A percentile compares a stretch with the other conserved stretches of the same genome.
phyloP scores from a whole-genome alignment of 2,113 vertebrate species.

The Hypanus sabinus region DNA sequence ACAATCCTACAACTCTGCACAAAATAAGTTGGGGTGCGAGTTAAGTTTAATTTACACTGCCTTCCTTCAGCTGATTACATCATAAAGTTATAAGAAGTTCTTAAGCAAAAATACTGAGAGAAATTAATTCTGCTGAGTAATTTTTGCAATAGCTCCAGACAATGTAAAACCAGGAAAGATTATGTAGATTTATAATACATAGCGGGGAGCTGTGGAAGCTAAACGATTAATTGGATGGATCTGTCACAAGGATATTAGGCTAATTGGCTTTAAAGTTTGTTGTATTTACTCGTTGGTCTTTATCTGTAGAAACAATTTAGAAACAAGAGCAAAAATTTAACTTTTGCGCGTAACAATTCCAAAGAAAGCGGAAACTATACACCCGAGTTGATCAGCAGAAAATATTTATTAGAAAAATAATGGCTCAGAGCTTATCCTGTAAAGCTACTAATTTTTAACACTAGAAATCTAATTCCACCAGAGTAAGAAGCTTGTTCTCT shows the following conservation, averaged over 20 bases:
- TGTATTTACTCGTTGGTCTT: background rate
- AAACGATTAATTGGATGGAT: background rate
- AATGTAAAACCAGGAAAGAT: background rate
- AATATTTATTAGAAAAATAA: background rate
- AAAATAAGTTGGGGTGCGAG: background rate
- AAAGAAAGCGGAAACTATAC: background rate
- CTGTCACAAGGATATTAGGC: too few species aligned
- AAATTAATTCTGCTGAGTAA: background rate
- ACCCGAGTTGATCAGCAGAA: background rate
- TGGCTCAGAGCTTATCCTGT: background rate
- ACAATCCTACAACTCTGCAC: too few species aligned
- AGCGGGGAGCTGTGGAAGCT: too few species aligned
- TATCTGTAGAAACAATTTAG: background rate
- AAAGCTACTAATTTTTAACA: background rate
- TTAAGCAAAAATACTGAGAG: background rate
- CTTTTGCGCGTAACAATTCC: background rate
- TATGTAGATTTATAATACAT: background rate
- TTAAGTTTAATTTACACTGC: background rate
- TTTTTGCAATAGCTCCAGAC: background rate
- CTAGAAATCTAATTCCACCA: background rate
- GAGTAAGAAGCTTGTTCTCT: background rate
- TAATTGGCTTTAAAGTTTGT: background rate
- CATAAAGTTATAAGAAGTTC: background rate
- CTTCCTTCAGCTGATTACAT: background rate
- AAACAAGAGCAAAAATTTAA: background rate